These are phyloP conservation scores for Tipula vernalis DNA, from an alignment of 2,888 invertebrate species.

Conservation along the genomic window DNA sequence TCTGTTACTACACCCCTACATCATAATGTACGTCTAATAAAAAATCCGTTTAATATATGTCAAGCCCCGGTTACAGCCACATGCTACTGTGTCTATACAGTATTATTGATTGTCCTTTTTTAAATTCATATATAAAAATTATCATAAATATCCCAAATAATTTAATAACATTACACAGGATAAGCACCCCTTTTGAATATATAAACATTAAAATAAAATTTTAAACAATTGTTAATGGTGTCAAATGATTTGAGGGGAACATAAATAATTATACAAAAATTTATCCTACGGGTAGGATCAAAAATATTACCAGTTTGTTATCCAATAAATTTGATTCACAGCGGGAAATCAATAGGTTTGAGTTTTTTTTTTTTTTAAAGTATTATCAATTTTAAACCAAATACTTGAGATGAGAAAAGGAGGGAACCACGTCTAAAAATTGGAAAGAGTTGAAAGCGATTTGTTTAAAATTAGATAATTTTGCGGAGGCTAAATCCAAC, in stretches of 20 bases:
- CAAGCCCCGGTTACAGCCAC: background rate
- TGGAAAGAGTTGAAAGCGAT: background rate
- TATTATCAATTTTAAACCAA: background rate
- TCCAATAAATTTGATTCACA: slow-evolving; percentile 4
- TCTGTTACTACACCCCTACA: background rate
- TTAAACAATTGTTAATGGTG: background rate
- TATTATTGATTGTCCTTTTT: background rate
- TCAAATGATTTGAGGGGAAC: background rate
- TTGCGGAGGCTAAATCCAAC: background rate
- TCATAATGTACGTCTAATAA: background rate
- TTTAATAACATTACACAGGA: background rate
- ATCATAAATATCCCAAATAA: background rate
- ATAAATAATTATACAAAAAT: background rate
- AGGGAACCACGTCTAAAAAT: background rate
- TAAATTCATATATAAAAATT: background rate
- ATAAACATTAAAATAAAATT: background rate
- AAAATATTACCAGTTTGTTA: background rate
- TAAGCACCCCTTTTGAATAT: background rate
- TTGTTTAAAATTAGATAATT: background rate
- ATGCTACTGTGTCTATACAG: background rate
- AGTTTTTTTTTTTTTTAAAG: background rate
- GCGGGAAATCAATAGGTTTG: background rate
- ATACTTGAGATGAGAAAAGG: background rate
- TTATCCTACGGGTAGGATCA: background rate
- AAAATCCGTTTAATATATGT: background rate